Conservation (phyloP, 1,140 invertebrate species). For the Aradophagus sp. region DNA sequence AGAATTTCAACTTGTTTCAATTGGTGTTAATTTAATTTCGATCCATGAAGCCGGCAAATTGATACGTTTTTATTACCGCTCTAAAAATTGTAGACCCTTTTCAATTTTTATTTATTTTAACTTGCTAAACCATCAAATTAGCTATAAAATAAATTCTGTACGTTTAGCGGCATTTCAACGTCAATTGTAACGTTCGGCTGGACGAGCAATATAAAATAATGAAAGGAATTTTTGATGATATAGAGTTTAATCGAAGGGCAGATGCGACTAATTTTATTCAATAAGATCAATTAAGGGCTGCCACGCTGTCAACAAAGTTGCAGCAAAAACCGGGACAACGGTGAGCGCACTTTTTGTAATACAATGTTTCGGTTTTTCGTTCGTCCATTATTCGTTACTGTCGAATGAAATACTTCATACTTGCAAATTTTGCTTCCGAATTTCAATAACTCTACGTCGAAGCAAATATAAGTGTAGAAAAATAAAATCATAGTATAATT, state of each 20-base stretch:
- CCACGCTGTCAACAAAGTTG: conserved; percentile 35
- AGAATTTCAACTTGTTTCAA: conserved; percentile 42
- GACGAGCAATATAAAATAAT: conserved; percentile 38
- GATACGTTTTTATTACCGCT: neutral
- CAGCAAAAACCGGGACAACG: conserved; percentile 11
- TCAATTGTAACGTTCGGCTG: conserved; percentile 40
- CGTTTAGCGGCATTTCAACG: conserved; percentile 25
- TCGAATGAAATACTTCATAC: no score
- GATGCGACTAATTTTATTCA: conserved; percentile 42
- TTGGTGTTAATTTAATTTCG: conserved; percentile 41
- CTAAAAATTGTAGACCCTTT: conserved; percentile 33
- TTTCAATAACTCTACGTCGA: no score
- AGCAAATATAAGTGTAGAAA: no score
- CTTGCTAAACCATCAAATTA: conserved; percentile 34
- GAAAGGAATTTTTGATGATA: conserved; percentile 50
- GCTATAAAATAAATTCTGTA: conserved; percentile 46
- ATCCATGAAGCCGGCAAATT: conserved; percentile 1
- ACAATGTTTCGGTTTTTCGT: no score
- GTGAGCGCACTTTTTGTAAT: no score
- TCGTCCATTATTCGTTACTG: no score
- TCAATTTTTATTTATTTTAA: conserved; percentile 27
- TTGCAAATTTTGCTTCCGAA: no score
- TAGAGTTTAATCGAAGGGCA: conserved; percentile 47
- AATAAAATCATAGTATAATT: no score
- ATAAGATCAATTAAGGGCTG: conserved; percentile 48